These are phyloP conservation scores for Austrolebias charrua DNA, from an alignment of 2,797 vertebrate genomes.

Conservation along the genomic window DNA sequence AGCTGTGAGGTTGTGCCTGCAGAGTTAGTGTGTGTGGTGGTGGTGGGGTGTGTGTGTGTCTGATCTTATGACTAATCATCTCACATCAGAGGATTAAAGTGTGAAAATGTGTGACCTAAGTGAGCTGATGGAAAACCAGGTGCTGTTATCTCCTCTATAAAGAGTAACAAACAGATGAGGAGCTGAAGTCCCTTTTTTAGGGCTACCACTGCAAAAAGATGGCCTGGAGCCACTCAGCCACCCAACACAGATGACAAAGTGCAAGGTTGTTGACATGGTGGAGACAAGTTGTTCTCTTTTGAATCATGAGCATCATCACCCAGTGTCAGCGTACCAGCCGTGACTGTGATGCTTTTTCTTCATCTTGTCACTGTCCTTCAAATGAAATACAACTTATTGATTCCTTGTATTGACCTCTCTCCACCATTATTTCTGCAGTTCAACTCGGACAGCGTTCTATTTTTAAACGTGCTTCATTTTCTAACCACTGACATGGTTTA, in stretches of 20 bases:
- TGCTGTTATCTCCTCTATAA: conserved; percentile 42
- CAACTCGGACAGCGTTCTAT: conserved; percentile 7
- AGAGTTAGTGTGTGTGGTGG: conserved; percentile 19
- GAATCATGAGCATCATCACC: background rate
- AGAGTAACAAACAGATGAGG: conserved; percentile 7
- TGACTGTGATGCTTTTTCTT: conserved; percentile 18
- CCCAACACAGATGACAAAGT: conserved; percentile 27
- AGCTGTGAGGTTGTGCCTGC: conserved; percentile 6
- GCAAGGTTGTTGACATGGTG: conserved; percentile 29
- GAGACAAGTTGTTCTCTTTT: conserved; percentile 3
- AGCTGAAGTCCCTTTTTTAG: conserved; percentile 12
- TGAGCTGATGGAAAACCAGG: conserved; percentile 50
- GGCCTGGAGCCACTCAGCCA: conserved; percentile 17
- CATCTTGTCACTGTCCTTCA: conserved; percentile 23
- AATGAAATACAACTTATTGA: conserved; percentile 33
- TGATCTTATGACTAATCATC: conserved; percentile 39
- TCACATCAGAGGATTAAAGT: conserved; percentile 41
- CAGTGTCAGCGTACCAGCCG: background rate
- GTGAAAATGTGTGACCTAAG: conserved; percentile 37
- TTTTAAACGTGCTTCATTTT: conserved; percentile 25
- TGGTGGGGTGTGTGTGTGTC: conserved; percentile 20
- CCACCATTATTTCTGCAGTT: conserved; percentile 6
- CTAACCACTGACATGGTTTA: conserved; percentile 2
- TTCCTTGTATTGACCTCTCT: conserved; percentile 27
- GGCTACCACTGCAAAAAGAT: conserved; percentile 2